A percentile compares a stretch with the other conserved stretches of the same genome.
Evolutionary conservation across 1,140 invertebrate species (phyloP).

Genomic region (Diabrotica virgifera): DNA sequence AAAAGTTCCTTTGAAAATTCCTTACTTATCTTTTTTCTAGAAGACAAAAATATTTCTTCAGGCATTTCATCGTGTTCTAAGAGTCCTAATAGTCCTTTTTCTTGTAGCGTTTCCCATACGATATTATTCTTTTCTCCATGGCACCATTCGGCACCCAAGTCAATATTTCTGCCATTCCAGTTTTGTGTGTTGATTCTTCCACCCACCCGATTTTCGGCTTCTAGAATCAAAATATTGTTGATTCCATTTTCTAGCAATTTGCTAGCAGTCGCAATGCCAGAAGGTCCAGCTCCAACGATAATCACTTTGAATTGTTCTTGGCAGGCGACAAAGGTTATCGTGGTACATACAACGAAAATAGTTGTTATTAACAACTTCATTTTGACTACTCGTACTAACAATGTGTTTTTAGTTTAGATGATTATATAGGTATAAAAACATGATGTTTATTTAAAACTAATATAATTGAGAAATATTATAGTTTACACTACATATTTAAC

Average conservation of each 20-base stretch:
- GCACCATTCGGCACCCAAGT: constrained; percentile 82
- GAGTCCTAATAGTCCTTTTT: constrained; percentile 27
- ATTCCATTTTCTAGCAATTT: constrained; percentile 53
- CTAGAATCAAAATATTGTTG: constrained; percentile 56
- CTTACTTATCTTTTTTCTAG: constrained; percentile 1
- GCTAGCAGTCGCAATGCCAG: constrained; percentile 57
- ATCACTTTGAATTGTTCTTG: neutral
- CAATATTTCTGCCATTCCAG: constrained; percentile 62
- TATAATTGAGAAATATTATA: no score
- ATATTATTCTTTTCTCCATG: constrained; percentile 75
- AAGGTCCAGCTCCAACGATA: constrained; percentile 55
- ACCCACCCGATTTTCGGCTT: constrained; percentile 68
- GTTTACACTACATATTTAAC: no score
- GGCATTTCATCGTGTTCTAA: neutral
- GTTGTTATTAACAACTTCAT: no score
- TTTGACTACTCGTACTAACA: no score
- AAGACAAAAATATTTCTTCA: constrained; percentile 9
- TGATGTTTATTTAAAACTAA: no score
- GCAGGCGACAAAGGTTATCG: neutral
- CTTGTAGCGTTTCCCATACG: constrained; percentile 63
- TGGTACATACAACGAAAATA: neutral
- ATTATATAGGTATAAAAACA: no score
- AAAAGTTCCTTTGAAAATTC: neutral
- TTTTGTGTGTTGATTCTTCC: constrained; percentile 61
- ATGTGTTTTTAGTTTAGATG: no score